These are phyloP conservation scores for Botia kubotai DNA, from an alignment of 2,797 vertebrate species.

Conservation along the genomic window DNA sequence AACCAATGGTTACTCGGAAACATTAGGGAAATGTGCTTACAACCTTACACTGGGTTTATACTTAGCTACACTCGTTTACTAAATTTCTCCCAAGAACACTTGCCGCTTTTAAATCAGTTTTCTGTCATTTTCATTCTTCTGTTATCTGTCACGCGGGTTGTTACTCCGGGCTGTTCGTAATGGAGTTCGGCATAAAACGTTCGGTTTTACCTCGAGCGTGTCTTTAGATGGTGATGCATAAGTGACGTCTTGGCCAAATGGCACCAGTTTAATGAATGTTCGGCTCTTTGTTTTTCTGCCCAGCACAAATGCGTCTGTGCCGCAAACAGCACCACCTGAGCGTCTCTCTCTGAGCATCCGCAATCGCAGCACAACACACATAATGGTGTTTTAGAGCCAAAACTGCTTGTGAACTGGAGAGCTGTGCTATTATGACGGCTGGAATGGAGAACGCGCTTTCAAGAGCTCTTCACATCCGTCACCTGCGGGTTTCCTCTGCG, in stretches of 20 bases:
- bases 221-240: neutral
- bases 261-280: conserved; percentile 3
- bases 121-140: conserved; percentile 22
- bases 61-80: neutral
- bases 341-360: conserved; percentile 2
- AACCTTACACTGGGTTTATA: neutral
- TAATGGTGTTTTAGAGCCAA: conserved; percentile 39
- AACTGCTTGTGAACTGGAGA: conserved; percentile 23
- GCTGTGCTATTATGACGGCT: conserved; percentile 8
- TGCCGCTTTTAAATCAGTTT: conserved; percentile 10
- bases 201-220: conserved; percentile 23
- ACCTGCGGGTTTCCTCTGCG: neutral
- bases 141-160: conserved; percentile 1
- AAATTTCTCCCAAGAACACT: conserved; percentile 18
- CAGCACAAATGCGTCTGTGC: conserved; percentile 19
- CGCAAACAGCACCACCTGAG: conserved; percentile 17
- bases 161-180: conserved; percentile 6
- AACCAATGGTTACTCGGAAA: too few species aligned
- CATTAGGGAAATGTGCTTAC: too few species aligned
- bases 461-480: neutral
- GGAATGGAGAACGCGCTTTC: conserved; percentile 8
- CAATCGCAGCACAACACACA: conserved; percentile 26
- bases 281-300: conserved; percentile 36
- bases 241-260: conserved; percentile 30
- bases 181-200: conserved; percentile 18